A percentile compares a stretch with the other conserved stretches of the same genome.
These are phyloP conservation scores for Aspidiotus destructor DNA, from an alignment of 2,888 invertebrate species.

Conservation along the genomic window DNA sequence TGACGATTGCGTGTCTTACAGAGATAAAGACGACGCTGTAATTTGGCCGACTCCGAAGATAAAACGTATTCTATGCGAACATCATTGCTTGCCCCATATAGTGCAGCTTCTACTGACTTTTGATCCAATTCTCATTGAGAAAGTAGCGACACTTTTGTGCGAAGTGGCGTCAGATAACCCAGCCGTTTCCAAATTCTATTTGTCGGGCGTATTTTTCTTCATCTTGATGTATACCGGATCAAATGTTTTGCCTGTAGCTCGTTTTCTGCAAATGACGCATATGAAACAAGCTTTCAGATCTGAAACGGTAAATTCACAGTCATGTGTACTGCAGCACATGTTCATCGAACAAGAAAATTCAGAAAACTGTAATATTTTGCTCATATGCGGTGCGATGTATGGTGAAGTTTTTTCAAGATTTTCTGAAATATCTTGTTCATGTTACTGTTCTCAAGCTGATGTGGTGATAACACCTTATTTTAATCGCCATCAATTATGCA, in stretches of 20 bases:
- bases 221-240: slow-evolving; percentile 98
- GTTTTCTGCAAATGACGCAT: slow-evolving; percentile 88
- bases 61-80: slow-evolving; percentile 42
- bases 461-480: background rate
- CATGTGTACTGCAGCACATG: background rate
- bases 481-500: slow-evolving; percentile 14
- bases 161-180: slow-evolving; percentile 94
- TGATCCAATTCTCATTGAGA: slow-evolving; percentile 92
- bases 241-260: slow-evolving; percentile 89
- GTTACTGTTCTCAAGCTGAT: too few relatives aligned
- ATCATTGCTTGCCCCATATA: slow-evolving; percentile 83
- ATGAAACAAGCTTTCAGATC: slow-evolving; percentile 89
- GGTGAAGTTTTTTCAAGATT: too few relatives aligned
- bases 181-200: slow-evolving; percentile 82
- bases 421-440: background rate
- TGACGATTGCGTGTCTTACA: slow-evolving; percentile 39
- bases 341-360: too few relatives aligned
- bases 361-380: too few relatives aligned
- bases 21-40: slow-evolving; percentile 86
- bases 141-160: slow-evolving; percentile 80
- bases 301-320: slow-evolving; percentile 57
- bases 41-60: slow-evolving; percentile 89
- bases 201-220: slow-evolving; percentile 95
- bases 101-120: slow-evolving; percentile 93
- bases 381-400: too few relatives aligned